Base-by-base conservation (phyloP, 1,140 invertebrate genomes). In the Anadara kagoshimensis region DNA sequence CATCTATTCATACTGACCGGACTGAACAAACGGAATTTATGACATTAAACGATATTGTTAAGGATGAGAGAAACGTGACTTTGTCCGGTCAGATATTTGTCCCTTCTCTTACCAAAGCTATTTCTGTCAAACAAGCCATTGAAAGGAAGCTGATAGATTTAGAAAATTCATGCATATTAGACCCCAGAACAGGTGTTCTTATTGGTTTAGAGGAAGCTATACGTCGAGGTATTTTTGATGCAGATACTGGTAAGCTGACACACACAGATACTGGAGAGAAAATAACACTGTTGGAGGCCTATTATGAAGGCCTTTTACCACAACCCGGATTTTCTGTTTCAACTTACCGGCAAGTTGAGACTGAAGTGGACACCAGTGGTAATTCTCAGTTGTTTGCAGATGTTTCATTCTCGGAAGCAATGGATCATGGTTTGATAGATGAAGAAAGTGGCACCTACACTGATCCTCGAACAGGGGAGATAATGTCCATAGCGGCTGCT, bases 121-220 rank as follows among this genome's bases (percentile, higher is more conserved):
- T 86, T 56, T 73, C 85, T 18, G 73, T 88, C 22, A 72, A 78
- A 57, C 83, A 87, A 67, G 83, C 86, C 36, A 72, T 89, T 1
- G 73, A 78, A 43, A 74, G 64, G 59, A 80, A 82, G 12, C 59
- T 85, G n/a, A 74, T 88, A 22, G 79, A 86, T 71, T 73, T 78
- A n/a, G 73, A 78, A 36, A 72, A 71, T 41, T 86, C 85, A 14
- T 76, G 70, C 45, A 62, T 86, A 18, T 64, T 85, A 36, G 83
- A 88, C 76, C 84, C 86, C 12, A 78, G 79, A 56, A 80, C 76
- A 61, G 81, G 82, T 62, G 82, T 95, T 76, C 85, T 92, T 4
- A 79, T 98, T 0, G 94, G 94, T 63, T 90, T 97, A 18, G 94
- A 94, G 1, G 94, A 96, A 88, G 95, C 95, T 1, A 93, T 97